Percentiles rank a stretch among this genome's conserved stretches.
These are phyloP conservation scores for Macrobrachium rosenbergii DNA, from an alignment of 1,140 invertebrate species.

Conservation along the genomic window DNA sequence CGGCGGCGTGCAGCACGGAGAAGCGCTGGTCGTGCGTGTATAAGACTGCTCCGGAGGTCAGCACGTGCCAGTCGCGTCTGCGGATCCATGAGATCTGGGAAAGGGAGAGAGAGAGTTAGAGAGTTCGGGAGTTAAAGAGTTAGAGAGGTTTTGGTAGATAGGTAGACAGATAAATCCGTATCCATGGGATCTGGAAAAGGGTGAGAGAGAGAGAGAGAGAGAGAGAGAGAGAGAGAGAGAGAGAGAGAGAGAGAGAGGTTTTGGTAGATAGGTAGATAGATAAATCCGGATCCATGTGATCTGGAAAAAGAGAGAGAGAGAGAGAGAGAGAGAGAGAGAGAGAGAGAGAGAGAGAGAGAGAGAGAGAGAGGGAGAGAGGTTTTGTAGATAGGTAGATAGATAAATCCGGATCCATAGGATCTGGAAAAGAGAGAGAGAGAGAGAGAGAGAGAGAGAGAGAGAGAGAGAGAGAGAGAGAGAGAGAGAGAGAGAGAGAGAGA, in stretches of 20 bases:
- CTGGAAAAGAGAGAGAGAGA: too few species aligned
- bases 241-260: background rate
- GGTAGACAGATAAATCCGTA: background rate
- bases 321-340: slow-evolving; percentile 42
- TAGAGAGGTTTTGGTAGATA: too few species aligned
- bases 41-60: slow-evolving; percentile 88
- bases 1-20: slow-evolving; percentile 80
- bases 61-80: slow-evolving; percentile 90
- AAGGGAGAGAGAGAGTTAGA: slow-evolving; percentile 31
- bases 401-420: background rate
- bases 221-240: too few species aligned
- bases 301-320: too few species aligned
- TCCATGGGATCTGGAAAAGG: slow-evolving; percentile 16
- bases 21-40: slow-evolving; percentile 94
- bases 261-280: background rate
- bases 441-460: too few species aligned
- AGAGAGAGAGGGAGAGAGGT: background rate
- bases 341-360: slow-evolving; percentile 33
- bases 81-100: slow-evolving; percentile 90
- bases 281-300: background rate
- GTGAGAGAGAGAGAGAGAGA: too few species aligned
- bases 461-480: too few species aligned
- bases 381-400: background rate
- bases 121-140: slow-evolving; percentile 22
- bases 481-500: too few species aligned